phyloP scores from a whole-genome alignment of 2,888 invertebrate genomes.

The Cacoxenus indagator region DNA sequence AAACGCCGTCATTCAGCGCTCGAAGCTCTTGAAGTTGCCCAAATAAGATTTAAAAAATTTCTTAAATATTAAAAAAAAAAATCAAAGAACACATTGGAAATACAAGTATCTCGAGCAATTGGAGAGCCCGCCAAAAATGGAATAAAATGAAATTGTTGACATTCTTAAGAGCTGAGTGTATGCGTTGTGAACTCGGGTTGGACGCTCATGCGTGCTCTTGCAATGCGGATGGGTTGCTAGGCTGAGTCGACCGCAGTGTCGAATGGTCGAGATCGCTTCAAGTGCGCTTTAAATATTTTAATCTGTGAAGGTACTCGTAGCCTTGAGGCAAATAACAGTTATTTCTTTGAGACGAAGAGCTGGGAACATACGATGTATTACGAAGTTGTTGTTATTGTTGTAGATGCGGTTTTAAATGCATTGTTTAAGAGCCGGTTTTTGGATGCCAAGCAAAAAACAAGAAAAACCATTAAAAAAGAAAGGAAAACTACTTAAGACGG shows the following conservation, averaged over 20 bases:
- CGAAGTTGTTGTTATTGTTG: not conserved
- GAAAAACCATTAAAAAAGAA: not conserved
- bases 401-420: not conserved
- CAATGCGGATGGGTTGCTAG: slow-evolving; percentile 13
- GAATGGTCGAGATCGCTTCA: slow-evolving; percentile 2
- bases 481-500: no score
- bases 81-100: no score
- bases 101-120: no score
- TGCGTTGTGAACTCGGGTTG: no score
- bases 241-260: no score
- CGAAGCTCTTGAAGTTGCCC: no score
- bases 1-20: no score
- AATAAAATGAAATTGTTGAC: not conserved
- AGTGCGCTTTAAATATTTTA: slow-evolving; percentile 1
- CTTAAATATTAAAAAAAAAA: no score
- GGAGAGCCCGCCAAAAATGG: no score
- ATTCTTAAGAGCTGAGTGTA: not conserved
- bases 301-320: slow-evolving; percentile 1
- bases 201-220: no score
- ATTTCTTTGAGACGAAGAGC: not conserved
- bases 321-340: slow-evolving; percentile 13
- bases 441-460: not conserved
- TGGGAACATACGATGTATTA: not conserved
- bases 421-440: not conserved
- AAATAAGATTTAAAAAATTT: no score